These are phyloP conservation scores for Monoplex corrugatus DNA, from an alignment of 2,888 invertebrate genomes.

Conservation along the genomic window DNA sequence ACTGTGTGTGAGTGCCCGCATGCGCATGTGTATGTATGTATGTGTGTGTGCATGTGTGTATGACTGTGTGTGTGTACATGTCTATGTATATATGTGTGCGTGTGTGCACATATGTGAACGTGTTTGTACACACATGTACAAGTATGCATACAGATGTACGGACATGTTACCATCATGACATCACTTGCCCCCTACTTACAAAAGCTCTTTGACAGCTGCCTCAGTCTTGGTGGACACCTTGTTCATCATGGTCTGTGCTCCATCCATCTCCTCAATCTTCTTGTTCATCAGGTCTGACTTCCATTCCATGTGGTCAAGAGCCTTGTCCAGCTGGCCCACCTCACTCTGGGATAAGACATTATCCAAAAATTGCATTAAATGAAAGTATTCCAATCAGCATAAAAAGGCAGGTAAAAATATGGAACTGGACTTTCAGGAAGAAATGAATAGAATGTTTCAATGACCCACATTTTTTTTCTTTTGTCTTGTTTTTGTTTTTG, in stretches of 20 bases:
- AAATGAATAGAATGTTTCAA: no score
- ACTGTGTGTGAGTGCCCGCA: background rate
- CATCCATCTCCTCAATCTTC: constrained; percentile 78
- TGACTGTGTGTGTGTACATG: constrained; percentile 15
- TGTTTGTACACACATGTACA: background rate
- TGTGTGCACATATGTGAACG: background rate
- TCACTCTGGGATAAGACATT: constrained; percentile 64
- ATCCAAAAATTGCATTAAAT: background rate
- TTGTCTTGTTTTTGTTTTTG: no score
- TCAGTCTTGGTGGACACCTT: constrained; percentile 67
- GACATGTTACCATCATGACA: no score
- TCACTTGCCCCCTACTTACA: constrained; percentile 66
- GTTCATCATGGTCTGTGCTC: constrained; percentile 75
- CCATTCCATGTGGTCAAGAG: constrained; percentile 75
- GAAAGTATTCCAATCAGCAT: no score
- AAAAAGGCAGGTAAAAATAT: no score
- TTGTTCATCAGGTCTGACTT: constrained; percentile 77
- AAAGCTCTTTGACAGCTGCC: constrained; percentile 62
- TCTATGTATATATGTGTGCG: background rate
- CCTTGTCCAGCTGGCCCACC: constrained; percentile 64
- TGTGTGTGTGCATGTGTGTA: background rate
- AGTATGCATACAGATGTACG: no score
- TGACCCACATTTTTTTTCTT: no score
- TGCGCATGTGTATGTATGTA: background rate
- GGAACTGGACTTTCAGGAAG: no score